phyloP scores from a whole-genome alignment of 2,888 invertebrate species.

The Lamellibrachia satsuma region DNA sequence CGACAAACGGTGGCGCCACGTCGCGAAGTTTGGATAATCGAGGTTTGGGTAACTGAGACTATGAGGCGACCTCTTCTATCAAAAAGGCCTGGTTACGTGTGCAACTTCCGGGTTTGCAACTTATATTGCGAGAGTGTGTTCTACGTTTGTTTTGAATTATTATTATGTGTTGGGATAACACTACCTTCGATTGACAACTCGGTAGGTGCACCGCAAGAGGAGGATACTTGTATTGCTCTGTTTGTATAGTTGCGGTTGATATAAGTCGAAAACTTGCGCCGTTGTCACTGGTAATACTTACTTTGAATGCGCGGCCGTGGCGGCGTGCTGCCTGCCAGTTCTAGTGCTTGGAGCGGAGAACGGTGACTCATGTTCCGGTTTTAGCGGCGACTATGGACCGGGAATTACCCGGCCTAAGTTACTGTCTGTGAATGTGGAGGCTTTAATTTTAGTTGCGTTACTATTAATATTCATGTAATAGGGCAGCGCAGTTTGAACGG shows the following conservation, averaged over 20 bases:
- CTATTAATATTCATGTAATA: no score
- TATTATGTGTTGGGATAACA: neutral
- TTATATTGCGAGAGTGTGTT: neutral
- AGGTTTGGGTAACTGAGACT: neutral
- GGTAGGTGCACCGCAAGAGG: neutral
- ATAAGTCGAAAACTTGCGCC: neutral
- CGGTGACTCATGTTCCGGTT: neutral
- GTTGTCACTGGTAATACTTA: neutral
- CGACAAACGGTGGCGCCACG: neutral
- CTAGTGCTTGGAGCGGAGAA: neutral
- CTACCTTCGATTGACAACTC: neutral
- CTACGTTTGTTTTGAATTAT: neutral
- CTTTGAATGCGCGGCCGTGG: neutral
- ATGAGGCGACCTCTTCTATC: neutral
- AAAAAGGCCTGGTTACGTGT: neutral
- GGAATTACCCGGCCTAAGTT: neutral
- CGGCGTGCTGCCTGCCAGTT: neutral
- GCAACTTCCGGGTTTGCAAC: neutral
- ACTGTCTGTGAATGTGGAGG: neutral
- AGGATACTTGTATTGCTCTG: neutral
- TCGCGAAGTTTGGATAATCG: neutral
- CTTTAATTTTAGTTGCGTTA: no score
- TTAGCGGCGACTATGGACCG: neutral
- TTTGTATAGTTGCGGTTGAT: neutral
- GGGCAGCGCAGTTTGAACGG: no score